A percentile compares a stretch with the other conserved stretches of the same genome.
Conservation (phyloP, 2,888 invertebrate genomes). For the Pollenia griseotomentosa region DNA sequence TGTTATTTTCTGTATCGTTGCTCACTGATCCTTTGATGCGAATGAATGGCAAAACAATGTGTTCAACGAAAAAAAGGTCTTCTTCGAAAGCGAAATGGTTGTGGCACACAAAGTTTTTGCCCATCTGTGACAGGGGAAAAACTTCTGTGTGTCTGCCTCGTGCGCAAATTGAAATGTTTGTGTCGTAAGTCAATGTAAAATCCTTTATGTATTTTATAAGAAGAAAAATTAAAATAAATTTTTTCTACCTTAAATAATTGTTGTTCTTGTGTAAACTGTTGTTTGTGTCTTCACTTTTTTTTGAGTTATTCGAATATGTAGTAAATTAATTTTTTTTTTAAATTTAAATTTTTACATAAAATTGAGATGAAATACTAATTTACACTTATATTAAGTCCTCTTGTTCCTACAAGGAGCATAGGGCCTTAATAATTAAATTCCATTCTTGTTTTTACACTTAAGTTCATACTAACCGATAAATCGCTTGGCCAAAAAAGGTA, state of each 20-base stretch:
- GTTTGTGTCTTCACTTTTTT: background rate
- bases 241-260: conserved; percentile 70
- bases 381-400: too few relatives aligned
- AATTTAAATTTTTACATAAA: too few relatives aligned
- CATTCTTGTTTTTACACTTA: too few relatives aligned
- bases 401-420: too few relatives aligned
- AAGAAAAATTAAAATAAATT: conserved; percentile 76
- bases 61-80: conserved; percentile 62
- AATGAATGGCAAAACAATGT: conserved; percentile 77
- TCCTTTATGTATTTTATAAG: conserved; percentile 72
- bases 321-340: background rate
- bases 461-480: too few relatives aligned
- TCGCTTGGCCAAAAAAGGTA: too few relatives aligned
- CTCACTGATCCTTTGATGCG: conserved; percentile 85
- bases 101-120: conserved; percentile 61
- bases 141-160: conserved; percentile 74
- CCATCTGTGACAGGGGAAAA: conserved; percentile 73
- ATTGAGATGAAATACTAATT: too few relatives aligned
- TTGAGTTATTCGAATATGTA: conserved; percentile 43
- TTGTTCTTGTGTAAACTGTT: conserved; percentile 35
- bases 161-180: conserved; percentile 82
- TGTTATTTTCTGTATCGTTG: conserved; percentile 87
- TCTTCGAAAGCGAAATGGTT: conserved; percentile 56
- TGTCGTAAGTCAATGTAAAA: conserved; percentile 74
- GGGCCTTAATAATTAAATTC: too few relatives aligned